These are phyloP conservation scores for Trachelipus rathkii DNA, from an alignment of 1,140 invertebrate genomes.

Conservation along the genomic window DNA sequence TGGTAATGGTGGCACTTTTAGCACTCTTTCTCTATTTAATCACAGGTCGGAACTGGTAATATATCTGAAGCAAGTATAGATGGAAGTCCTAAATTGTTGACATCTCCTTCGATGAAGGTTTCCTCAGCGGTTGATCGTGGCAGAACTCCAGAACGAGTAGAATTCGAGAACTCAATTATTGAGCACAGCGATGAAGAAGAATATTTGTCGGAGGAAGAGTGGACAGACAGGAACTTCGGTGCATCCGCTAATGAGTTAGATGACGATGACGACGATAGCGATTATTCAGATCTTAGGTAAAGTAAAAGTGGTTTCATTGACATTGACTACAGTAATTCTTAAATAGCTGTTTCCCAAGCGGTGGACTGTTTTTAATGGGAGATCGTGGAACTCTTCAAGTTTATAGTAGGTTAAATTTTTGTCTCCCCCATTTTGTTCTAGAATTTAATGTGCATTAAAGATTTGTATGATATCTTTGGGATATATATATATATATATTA, in stretches of 20 bases:
- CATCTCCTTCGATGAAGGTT: slow-evolving; percentile 47
- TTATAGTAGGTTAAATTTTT: not conserved
- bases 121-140: slow-evolving; percentile 48
- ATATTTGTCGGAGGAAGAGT: slow-evolving; percentile 62
- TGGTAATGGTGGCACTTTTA: not conserved
- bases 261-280: slow-evolving; percentile 58
- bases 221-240: slow-evolving; percentile 86
- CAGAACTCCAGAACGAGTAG: slow-evolving; percentile 75
- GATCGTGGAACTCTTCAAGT: slow-evolving; percentile 29
- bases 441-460: too few species aligned
- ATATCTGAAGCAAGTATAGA: not conserved
- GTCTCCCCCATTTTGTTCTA: too few species aligned
- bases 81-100: not conserved
- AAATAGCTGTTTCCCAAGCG: slow-evolving; percentile 17
- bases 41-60: not conserved
- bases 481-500: too few species aligned
- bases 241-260: slow-evolving; percentile 67
- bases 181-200: slow-evolving; percentile 52
- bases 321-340: not conserved
- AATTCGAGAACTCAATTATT: slow-evolving; percentile 65
- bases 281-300: slow-evolving; percentile 57
- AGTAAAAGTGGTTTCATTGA: too few species aligned
- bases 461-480: too few species aligned
- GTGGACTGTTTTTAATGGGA: slow-evolving; percentile 26
- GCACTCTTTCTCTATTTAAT: not conserved